Base-by-base conservation (phyloP, 1,140 invertebrate species). In the Pectinophora gossypiella region DNA sequence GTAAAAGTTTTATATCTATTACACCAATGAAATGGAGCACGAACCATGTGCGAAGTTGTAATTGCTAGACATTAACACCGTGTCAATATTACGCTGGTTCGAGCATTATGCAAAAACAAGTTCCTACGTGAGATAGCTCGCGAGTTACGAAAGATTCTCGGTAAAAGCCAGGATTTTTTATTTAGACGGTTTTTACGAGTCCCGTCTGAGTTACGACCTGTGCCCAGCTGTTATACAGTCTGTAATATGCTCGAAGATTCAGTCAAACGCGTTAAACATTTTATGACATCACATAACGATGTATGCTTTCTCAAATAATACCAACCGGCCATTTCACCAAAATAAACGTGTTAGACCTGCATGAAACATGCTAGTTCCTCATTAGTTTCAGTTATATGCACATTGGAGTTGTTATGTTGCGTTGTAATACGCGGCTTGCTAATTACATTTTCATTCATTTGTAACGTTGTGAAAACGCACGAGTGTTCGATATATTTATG, bases 271-370 rank as follows among this genome's bases (percentile, higher is more conserved):
- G 51, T 6, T 75, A 59, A 63, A 63, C 51, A 15, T 57, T 56
- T 66, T 68, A 68, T 71, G 70, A 64, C 61, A 59, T 73, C 61
- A 77, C 61, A 38, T 53, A 51, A 63, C 45, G 55, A 54, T 64
- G 50, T 49, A 66, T 59, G 62, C 61, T 70, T 61, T 68, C 62
- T 61, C 64, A 12, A 27, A n/a, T n/a, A n/a, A n/a, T n/a, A n/a
- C n/a, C n/a, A n/a, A n/a, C n/a, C n/a, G n/a, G n/a, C n/a, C n/a
- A n/a, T n/a, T n/a, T n/a, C n/a, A n/a, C n/a, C n/a, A n/a, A n/a
- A n/a, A n/a, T n/a, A n/a, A n/a, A n/a, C n/a, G n/a, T n/a, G n/a
- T n/a, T n/a, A n/a, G n/a, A n/a, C n/a, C n/a, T n/a, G n/a, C n/a
- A n/a, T n/a, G n/a, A n/a, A n/a, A n/a, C n/a, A n/a, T n/a, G n/a